Conservation (phyloP, 1,140 invertebrate genomes). For the Stegodyphus dumicola region DNA sequence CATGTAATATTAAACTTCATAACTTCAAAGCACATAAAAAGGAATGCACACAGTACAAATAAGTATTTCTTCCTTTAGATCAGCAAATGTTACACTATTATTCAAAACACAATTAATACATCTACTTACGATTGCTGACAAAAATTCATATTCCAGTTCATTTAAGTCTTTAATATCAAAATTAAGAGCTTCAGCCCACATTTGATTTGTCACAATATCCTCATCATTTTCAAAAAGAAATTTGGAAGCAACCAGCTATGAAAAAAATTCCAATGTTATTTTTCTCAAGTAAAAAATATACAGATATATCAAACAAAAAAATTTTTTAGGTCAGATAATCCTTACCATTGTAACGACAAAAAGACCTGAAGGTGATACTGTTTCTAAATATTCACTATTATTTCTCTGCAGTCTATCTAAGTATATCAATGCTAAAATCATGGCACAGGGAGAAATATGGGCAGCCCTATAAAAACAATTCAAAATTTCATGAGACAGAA, state of each 20-base stretch:
- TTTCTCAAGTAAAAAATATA: neutral
- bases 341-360: conserved; percentile 91
- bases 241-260: conserved; percentile 94
- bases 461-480: conserved; percentile 72
- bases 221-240: conserved; percentile 90
- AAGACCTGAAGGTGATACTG: conserved; percentile 85
- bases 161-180: conserved; percentile 82
- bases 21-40: no score
- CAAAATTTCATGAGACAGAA: no score
- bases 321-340: conserved; percentile 14
- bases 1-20: no score
- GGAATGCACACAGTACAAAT: no score
- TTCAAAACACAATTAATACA: no score
- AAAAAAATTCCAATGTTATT: neutral
- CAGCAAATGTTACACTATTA: no score
- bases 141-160: conserved; percentile 86
- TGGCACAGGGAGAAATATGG: conserved; percentile 85
- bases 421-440: conserved; percentile 84
- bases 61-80: no score
- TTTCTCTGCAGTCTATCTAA: conserved; percentile 78
- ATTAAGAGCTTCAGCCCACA: conserved; percentile 87
- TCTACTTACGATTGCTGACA: conserved; percentile 84
- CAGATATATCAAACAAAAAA: no score
- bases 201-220: conserved; percentile 68
- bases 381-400: conserved; percentile 84